These are phyloP conservation scores for Drosophila ogumai DNA, from an alignment of 1,140 invertebrate species.

Conservation along the genomic window DNA sequence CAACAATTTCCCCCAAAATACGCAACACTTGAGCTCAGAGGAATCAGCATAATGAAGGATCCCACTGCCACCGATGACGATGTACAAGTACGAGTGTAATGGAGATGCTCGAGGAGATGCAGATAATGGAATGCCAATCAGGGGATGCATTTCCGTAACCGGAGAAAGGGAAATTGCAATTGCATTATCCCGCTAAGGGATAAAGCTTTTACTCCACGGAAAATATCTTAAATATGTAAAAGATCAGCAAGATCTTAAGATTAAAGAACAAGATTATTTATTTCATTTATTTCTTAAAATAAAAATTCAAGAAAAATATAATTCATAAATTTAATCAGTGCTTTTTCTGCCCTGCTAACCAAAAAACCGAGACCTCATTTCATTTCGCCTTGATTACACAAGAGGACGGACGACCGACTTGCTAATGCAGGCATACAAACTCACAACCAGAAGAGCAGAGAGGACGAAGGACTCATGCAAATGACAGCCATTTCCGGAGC, in stretches of 20 bases:
- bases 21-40: constrained; percentile 26
- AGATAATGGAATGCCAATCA: constrained; percentile 63
- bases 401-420: constrained; percentile 35
- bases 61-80: constrained; percentile 13
- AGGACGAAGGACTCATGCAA: constrained; percentile 15
- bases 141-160: constrained; percentile 32
- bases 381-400: constrained; percentile 28
- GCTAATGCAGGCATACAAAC: constrained; percentile 25
- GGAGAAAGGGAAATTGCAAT: constrained; percentile 21
- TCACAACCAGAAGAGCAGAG: background rate
- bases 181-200: constrained; percentile 30
- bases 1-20: constrained; percentile 50
- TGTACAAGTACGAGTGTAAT: constrained; percentile 34
- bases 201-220: background rate
- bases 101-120: constrained; percentile 49
- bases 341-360: background rate
- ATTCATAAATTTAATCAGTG: constrained; percentile 1
- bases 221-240: background rate
- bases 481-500: constrained; percentile 57
- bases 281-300: background rate
- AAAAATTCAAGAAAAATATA: background rate
- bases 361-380: constrained; percentile 8
- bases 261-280: background rate
- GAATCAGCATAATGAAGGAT: constrained; percentile 51
- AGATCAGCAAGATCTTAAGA: background rate